phyloP scores from a whole-genome alignment of 2,113 vertebrate species.

The Thalassoma bifasciatum region DNA sequence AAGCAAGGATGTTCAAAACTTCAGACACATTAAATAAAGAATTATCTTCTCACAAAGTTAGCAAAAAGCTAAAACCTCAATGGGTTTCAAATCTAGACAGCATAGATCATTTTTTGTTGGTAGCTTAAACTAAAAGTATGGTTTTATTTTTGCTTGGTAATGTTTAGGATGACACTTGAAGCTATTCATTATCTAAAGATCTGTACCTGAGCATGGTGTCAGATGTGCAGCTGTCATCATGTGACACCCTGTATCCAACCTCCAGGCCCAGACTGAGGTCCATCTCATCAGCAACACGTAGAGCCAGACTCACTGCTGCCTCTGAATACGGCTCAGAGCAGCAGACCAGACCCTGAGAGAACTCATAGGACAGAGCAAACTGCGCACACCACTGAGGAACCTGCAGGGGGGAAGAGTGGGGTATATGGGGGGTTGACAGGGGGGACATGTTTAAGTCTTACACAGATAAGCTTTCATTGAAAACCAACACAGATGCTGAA shows the following conservation, averaged over 20 bases:
- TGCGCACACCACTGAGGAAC: constrained; percentile 97
- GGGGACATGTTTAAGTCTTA: no score
- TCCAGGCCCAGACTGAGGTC: constrained; percentile 95
- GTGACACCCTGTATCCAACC: constrained; percentile 92
- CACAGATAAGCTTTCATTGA: no score
- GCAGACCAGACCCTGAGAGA: constrained; percentile 88
- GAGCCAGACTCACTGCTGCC: constrained; percentile 90
- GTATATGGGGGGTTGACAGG: no score
- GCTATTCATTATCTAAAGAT: background rate
- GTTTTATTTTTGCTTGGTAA: no score
- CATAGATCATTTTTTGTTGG: no score
- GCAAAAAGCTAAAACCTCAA: no score
- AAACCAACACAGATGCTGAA: no score
- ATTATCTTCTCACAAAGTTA: no score
- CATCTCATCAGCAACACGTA: constrained; percentile 96
- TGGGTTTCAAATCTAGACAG: no score
- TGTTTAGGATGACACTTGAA: background rate
- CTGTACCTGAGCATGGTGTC: constrained; percentile 93
- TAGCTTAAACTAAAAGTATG: no score
- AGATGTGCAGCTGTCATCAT: constrained; percentile 91
- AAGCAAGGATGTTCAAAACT: no score
- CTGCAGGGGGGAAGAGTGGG: constrained; percentile 73
- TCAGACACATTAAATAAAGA: no score
- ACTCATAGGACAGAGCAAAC: constrained; percentile 89
- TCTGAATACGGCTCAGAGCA: constrained; percentile 90